Evolutionary conservation across 2,113 vertebrate species (phyloP), one percentile per base, ranked within the genome.

Genomic region (Camarhynchus parvulus): DNA sequence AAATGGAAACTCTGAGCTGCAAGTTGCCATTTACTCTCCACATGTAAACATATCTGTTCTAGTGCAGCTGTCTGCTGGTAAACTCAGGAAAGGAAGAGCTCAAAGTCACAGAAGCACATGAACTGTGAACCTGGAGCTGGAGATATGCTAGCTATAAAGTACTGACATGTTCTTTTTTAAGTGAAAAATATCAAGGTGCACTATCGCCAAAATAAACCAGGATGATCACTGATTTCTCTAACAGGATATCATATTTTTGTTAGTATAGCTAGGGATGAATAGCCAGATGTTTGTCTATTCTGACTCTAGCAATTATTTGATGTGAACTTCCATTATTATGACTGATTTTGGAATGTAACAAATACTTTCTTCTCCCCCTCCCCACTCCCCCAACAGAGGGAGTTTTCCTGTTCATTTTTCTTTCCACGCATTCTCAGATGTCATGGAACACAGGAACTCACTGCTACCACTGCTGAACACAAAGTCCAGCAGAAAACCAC

Each of bases 1-100:
- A 97, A 98, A 97, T 87, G 94, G 97, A 97, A 97, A 97, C 74
- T 89, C 50, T 88, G 90, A 91, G 91, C 89, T 93, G 90, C 55
- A 52, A 77, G 68, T 81, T 87, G 96, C 93, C 96, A 92, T 90
- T 83, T 83, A 96, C 78, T 92, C 94, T 64, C 61, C 70, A 69
- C 90, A 41, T 55, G 79, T 97, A 98, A 98, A 98, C 96, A 97
- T 42, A 64, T 76, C 92, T 84, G 78, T 64, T 77, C 83, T 88
- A 50, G 55, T 68, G 86, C 94, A 98, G 96, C 97, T 97, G 96
- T 88, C 89, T 90, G 90, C 94, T 95, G 95, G 93, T 63, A 95
- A 94, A 95, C 92, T 96, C 89, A 89, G 91, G 92, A 97, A 96
- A 92, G 94, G 80, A 80, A 69, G 94, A 92, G 94, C 94, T 97